Evolutionary conservation across 2,888 invertebrate species (phyloP), one percentile per base, ranked within the genome.

Genomic region (Eupithecia exiguata): DNA sequence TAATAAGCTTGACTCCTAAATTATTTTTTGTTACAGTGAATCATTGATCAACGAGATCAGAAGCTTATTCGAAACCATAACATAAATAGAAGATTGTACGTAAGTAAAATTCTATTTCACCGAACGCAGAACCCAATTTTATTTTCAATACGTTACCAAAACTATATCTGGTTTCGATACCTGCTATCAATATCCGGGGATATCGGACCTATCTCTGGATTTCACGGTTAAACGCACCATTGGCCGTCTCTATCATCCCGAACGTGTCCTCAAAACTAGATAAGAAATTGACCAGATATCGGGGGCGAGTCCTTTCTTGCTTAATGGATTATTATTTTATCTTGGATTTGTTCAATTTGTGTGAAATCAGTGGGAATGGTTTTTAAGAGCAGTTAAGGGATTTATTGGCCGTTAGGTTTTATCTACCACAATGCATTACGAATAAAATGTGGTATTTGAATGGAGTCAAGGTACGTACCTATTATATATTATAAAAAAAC

Each of bases 161-260:
- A 89, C 88, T 88, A 91, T 90, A 87, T 89, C 87, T 88, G 84
- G 82, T 84, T 85, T 82, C 79, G 84, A 91, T 92, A 92, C 90
- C 89, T 91, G 92, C 89, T 93, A 93, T 93, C 92, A 91, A 91
- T 91, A 91, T 90, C 89, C 88, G 89, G 88, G 86, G 85, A 89
- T 90, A 88, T 88, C 88, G 86, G 83, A 80, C 87, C 86, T 93
- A 94, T 94, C 94, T 91, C 83, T 82, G 88, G 88, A 92, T 93
- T 94, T 94, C 92, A 94, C 93, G 93, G 92, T 89, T 91, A 92
- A 88, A 90, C 88, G 94, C 92, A 91, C 89, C 89, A 91, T 89
- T 93, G 90, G 86, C 79, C 89, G 82, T 83, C 85, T 86, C 88
- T 88, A 89, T 91, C 90, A 89, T 89, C 87, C 87, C 87, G 82